phyloP scores from a whole-genome alignment of 2,888 invertebrate genomes.

The Eupithecia tripunctaria region DNA sequence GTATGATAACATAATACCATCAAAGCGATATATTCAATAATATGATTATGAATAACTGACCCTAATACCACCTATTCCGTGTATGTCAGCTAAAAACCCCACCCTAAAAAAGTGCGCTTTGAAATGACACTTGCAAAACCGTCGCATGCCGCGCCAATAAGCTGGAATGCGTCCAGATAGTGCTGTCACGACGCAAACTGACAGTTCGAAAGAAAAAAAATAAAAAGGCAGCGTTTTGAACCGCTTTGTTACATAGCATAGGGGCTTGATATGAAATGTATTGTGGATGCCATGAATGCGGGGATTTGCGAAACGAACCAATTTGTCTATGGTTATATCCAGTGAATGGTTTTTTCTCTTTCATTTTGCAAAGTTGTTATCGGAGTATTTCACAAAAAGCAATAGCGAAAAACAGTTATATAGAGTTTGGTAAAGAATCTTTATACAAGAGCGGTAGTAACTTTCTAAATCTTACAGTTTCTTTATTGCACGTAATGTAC shows the following conservation, averaged over 20 bases:
- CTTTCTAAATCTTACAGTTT: too few relatives aligned
- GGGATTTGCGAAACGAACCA: constrained; percentile 9
- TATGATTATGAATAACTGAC: too few relatives aligned
- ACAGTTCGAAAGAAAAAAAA: constrained; percentile 49
- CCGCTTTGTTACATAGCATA: constrained; percentile 25
- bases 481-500: too few relatives aligned
- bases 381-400: background rate
- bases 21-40: too few relatives aligned
- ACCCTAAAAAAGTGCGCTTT: constrained; percentile 29
- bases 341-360: background rate
- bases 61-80: too few relatives aligned
- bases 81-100: constrained; percentile 17
- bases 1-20: too few relatives aligned
- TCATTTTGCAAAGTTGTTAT: background rate
- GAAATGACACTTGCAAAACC: constrained; percentile 37
- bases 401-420: background rate
- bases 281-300: constrained; percentile 7
- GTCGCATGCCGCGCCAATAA: constrained; percentile 48
- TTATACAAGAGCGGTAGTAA: background rate
- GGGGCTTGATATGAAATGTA: constrained; percentile 20
- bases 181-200: constrained; percentile 52
- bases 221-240: constrained; percentile 30
- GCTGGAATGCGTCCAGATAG: constrained; percentile 54
- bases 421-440: background rate
- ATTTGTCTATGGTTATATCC: constrained; percentile 9